These are phyloP conservation scores for Hetaerina americana DNA, from an alignment of 1,140 invertebrate species.

Conservation along the genomic window DNA sequence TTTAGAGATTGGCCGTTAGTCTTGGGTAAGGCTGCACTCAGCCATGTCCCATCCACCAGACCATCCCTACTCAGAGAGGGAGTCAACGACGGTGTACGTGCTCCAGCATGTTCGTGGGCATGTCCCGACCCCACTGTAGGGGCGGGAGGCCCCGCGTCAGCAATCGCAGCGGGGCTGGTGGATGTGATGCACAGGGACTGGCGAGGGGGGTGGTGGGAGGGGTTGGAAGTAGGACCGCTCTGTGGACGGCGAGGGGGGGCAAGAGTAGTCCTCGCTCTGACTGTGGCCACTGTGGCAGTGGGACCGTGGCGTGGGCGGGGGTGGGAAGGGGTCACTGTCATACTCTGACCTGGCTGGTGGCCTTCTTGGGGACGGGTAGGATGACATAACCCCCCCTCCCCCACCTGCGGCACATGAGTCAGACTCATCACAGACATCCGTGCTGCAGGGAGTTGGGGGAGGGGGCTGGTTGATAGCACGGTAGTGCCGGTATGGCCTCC, in stretches of 20 bases:
- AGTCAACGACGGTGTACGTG: background rate
- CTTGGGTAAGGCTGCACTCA: no score
- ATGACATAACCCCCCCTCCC: slow-evolving; percentile 22
- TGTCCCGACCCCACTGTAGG: background rate
- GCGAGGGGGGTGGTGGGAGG: slow-evolving; percentile 55
- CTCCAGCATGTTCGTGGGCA: background rate
- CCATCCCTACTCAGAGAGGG: background rate
- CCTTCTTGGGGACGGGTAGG: slow-evolving; percentile 35
- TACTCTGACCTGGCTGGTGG: slow-evolving; percentile 37
- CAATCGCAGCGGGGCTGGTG: background rate
- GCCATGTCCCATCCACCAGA: background rate
- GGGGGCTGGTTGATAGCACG: slow-evolving; percentile 70
- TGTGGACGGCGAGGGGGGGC: slow-evolving; percentile 57
- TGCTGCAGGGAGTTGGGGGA: slow-evolving; percentile 86
- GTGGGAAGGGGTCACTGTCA: slow-evolving; percentile 55
- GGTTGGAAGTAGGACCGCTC: slow-evolving; percentile 56
- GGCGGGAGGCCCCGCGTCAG: background rate
- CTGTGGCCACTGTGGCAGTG: slow-evolving; percentile 52
- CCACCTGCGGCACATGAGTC: slow-evolving; percentile 34
- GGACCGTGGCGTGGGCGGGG: slow-evolving; percentile 70
- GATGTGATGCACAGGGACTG: slow-evolving; percentile 17
- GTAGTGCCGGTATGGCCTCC: slow-evolving; percentile 57
- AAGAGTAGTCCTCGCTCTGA: slow-evolving; percentile 34
- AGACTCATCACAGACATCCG: slow-evolving; percentile 83
- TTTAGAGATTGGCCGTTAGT: no score